phyloP scores from a whole-genome alignment of 23 tunicate species.

The Styela plicata region DNA sequence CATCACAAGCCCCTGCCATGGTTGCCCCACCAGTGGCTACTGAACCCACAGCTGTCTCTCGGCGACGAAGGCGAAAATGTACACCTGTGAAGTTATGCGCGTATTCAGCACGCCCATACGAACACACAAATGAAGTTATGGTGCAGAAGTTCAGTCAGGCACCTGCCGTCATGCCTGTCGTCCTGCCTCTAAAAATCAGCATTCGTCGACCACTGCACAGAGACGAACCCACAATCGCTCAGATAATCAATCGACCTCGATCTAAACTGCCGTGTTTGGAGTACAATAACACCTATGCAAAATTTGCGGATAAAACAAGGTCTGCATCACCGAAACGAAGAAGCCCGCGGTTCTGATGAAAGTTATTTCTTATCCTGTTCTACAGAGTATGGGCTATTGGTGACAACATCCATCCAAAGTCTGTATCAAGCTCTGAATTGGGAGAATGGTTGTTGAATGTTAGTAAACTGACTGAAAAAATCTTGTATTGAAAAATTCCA shows the following conservation, averaged over 20 bases:
- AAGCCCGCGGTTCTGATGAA: conserved; percentile 10
- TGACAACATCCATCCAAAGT: too few relatives aligned
- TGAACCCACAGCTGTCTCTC: neutral
- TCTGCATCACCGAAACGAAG: neutral
- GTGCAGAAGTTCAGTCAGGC: conserved; percentile 13
- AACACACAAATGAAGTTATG: conserved; percentile 11
- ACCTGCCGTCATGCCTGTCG: neutral
- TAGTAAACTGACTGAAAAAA: too few relatives aligned
- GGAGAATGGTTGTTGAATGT: too few relatives aligned
- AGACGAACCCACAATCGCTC: neutral
- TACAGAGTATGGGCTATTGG: too few relatives aligned
- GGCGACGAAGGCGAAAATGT: conserved; percentile 1
- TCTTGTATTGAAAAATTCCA: too few relatives aligned
- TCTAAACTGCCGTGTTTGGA: neutral
- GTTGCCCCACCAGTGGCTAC: neutral
- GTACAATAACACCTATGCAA: neutral
- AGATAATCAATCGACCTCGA: conserved; percentile 8
- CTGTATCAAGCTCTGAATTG: too few relatives aligned
- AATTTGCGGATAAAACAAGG: neutral
- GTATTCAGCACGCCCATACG: conserved; percentile 14
- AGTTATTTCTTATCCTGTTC: too few relatives aligned
- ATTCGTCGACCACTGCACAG: conserved; percentile 2
- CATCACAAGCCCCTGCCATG: conserved; percentile 12
- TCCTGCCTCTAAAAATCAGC: conserved; percentile 22
- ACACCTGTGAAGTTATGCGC: conserved; percentile 9